phyloP scores from a whole-genome alignment of 2,888 invertebrate species.

The Steinernema carpocapsae region DNA sequence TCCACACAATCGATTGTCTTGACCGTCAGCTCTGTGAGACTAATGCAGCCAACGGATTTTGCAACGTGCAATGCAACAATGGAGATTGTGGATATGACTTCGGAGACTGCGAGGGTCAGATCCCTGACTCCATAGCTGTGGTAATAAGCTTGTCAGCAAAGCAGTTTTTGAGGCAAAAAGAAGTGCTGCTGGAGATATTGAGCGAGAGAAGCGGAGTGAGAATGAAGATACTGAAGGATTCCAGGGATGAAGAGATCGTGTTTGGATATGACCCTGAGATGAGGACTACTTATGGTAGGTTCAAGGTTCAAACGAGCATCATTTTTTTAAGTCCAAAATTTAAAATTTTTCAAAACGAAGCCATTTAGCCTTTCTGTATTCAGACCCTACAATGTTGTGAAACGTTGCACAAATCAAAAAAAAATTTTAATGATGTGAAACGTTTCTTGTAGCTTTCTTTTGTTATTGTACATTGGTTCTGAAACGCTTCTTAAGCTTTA shows the following conservation, averaged over 20 bases:
- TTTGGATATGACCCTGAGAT: neutral
- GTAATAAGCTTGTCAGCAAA: neutral
- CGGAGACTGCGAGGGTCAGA: neutral
- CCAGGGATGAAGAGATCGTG: neutral
- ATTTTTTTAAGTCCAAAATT: no score
- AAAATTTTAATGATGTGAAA: no score
- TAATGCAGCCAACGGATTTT: neutral
- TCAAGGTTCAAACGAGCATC: no score
- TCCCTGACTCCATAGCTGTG: neutral
- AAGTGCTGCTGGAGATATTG: neutral
- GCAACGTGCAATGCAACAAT: neutral
- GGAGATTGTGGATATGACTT: neutral
- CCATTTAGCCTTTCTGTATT: no score
- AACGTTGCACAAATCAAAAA: no score
- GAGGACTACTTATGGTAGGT: neutral
- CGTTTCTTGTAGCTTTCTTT: no score
- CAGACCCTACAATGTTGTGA: no score
- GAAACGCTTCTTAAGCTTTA: no score
- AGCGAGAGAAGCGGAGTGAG: neutral
- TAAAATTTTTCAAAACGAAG: no score
- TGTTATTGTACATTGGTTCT: no score
- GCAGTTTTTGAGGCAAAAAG: neutral
- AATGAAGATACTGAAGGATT: neutral
- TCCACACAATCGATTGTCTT: neutral
- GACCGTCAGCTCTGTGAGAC: neutral